Percentiles rank a stretch among this genome's conserved stretches.
Evolutionary conservation across 2,888 invertebrate species (phyloP).

Genomic region (Metopia argyrocephala): DNA sequence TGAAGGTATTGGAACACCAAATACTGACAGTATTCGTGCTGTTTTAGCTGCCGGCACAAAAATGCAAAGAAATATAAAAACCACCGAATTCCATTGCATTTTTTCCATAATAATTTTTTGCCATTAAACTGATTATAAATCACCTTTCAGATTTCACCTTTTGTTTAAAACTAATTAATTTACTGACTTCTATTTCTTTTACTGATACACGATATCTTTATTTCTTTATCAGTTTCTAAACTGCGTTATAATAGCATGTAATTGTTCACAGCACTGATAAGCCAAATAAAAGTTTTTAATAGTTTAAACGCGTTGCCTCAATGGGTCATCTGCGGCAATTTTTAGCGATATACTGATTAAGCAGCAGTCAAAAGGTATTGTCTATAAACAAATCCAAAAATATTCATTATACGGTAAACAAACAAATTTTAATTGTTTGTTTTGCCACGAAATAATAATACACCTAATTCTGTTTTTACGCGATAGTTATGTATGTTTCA

Average conservation of each 20-base stretch:
- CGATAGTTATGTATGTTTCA: too few relatives aligned
- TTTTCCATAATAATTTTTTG: too few relatives aligned
- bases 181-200: neutral
- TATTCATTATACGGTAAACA: neutral
- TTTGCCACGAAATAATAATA: too few relatives aligned
- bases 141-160: neutral
- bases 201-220: neutral
- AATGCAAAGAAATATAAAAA: neutral
- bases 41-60: too few relatives aligned
- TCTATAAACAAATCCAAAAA: neutral
- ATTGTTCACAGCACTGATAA: neutral
- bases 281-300: too few relatives aligned
- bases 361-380: neutral
- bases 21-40: constrained; percentile 68
- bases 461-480: too few relatives aligned
- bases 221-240: neutral
- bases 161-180: neutral
- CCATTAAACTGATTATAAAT: too few relatives aligned
- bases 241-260: neutral
- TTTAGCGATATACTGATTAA: neutral
- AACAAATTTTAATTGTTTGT: neutral
- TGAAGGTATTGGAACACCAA: constrained; percentile 67
- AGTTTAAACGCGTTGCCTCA: neutral
- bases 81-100: neutral
- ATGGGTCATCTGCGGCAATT: neutral